These are phyloP conservation scores for Calvadosia cruxmelitensis DNA, from an alignment of 30 jellyfish, hydroid and myxozoan species.

Conservation along the genomic window DNA sequence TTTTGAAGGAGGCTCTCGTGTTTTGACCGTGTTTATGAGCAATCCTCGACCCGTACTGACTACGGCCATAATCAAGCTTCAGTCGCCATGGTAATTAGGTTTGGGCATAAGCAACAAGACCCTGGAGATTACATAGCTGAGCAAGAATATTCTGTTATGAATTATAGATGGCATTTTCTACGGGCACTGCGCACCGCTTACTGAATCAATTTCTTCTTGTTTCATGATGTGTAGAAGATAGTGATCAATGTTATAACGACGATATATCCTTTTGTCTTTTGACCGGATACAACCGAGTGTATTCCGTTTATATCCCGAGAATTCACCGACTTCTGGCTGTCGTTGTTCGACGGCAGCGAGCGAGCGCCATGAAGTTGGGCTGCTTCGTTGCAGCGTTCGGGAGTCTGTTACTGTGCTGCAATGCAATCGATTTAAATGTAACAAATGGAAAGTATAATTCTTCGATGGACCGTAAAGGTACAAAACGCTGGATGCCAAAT, in stretches of 20 bases:
- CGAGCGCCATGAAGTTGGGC: too few species aligned
- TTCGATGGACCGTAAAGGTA: conserved; percentile 2
- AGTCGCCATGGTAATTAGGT: neutral
- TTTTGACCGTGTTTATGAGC: neutral
- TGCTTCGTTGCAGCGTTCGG: too few species aligned
- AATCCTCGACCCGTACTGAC: neutral
- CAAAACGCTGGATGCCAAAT: conserved; percentile 68
- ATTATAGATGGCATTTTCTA: neutral
- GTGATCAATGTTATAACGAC: neutral
- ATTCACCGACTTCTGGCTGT: too few species aligned
- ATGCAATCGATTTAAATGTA: neutral
- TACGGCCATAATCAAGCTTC: neutral
- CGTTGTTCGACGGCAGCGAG: too few species aligned
- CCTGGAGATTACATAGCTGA: neutral
- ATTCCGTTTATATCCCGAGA: too few species aligned
- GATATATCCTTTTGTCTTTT: too few species aligned
- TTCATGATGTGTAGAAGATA: neutral
- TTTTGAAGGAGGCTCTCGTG: too few species aligned
- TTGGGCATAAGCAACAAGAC: neutral
- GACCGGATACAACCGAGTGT: too few species aligned
- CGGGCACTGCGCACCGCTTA: neutral
- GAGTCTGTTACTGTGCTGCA: too few species aligned
- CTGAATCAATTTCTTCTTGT: neutral
- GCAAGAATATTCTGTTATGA: neutral
- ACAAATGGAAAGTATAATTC: neutral